A percentile compares a stretch with the other conserved stretches of the same genome.
These are phyloP conservation scores for Clusia tigrina DNA, from an alignment of 2,888 invertebrate genomes.

Conservation along the genomic window DNA sequence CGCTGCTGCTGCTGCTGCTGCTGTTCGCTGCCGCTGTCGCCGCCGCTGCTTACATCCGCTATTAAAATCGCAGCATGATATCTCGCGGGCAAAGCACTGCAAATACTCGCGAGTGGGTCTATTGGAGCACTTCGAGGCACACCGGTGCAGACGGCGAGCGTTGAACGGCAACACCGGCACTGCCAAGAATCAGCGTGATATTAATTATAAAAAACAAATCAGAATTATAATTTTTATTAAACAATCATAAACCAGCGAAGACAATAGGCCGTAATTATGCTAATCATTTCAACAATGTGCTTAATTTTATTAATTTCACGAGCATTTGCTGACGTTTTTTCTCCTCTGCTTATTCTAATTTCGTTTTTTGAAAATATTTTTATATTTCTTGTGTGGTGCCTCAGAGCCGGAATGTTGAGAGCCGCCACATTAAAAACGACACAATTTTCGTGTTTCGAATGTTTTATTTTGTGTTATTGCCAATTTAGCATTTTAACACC, in stretches of 20 bases:
- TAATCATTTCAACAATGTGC: conserved; percentile 46
- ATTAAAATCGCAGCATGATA: conserved; percentile 20
- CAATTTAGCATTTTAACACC: conserved; percentile 48
- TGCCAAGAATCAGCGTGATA: too few relatives aligned
- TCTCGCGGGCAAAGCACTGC: conserved; percentile 22
- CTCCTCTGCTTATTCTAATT: too few relatives aligned
- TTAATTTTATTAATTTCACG: conserved; percentile 49
- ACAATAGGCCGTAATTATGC: conserved; percentile 51
- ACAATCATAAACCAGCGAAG: conserved; percentile 18
- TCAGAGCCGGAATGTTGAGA: too few relatives aligned
- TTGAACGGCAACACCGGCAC: too few relatives aligned
- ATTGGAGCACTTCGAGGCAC: too few relatives aligned
- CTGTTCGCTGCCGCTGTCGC: too few relatives aligned
- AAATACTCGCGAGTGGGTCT: conserved; percentile 1
- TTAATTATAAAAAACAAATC: conserved; percentile 6
- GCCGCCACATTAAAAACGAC: too few relatives aligned
- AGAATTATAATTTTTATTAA: conserved; percentile 20
- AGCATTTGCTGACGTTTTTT: conserved; percentile 24
- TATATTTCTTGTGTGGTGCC: too few relatives aligned
- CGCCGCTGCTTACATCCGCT: conserved; percentile 15
- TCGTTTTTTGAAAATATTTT: too few relatives aligned
- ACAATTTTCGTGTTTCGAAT: background rate
- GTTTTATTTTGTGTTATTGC: conserved; percentile 24
- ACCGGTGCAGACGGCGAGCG: too few relatives aligned
- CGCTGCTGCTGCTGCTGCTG: too few relatives aligned